Base-by-base conservation (phyloP, 2,113 vertebrate species). In the Nothoprocta pentlandii region DNA sequence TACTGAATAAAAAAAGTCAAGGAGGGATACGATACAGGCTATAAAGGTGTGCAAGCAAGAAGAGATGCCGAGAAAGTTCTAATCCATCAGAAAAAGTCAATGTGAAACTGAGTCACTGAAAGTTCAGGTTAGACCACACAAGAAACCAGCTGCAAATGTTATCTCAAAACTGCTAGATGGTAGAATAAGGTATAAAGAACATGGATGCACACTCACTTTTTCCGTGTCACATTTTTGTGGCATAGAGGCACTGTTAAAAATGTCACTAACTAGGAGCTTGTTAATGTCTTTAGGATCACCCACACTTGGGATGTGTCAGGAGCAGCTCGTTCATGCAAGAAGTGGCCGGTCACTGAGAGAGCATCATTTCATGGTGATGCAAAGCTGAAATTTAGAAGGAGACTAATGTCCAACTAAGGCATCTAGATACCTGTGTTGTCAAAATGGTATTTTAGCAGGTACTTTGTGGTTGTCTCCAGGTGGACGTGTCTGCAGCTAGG, bases 401-500 rank as follows among this genome's bases (percentile, higher is more conserved):
- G 20, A 20, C 19, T 30, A 41, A 7, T 53, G 3, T 8, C 63
- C n/a, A 26, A 44, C 11, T 9, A 3, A 12, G 6, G 12, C 32
- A 54, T 66, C 68, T 10, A 53, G 26, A 28, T 7, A 10, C 1
- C 59, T 26, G 30, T 49, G 9, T 8, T 32, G 56, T 32, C 3
- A 28, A 62, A 41, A 3, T 22, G 6, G 1, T 0, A 1, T 9
- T 16, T 77, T 8, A 28, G 20, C 46, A 67, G 10, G 46, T 75
- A 15, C 41, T 67, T 13, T 41, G 21, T 10, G 2, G 11, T 15
- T 4, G 1, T 5, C 26, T 19, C 70, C 30, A 6, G 9, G 54
- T 44, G 7, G 6, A 36, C 2, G 2, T 15, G 1, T 51, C 53
- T 17, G 4, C 3, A 6, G 6, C 3, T 26, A 6, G 3, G 2